phyloP scores from a whole-genome alignment of 2,113 vertebrate genomes.

The Siphamia tubifer region DNA sequence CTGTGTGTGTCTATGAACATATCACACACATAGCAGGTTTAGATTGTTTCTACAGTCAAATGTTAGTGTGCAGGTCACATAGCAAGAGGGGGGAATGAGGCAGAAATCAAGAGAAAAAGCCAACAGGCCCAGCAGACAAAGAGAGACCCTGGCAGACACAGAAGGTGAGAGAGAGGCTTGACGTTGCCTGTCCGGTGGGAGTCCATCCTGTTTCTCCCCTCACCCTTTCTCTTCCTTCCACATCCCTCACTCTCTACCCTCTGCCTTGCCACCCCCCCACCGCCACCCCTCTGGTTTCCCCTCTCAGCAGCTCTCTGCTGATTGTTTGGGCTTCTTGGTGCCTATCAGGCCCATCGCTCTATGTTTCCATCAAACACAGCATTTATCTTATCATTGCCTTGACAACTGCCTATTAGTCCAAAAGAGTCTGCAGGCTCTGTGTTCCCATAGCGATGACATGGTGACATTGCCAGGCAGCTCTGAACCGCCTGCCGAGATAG shows the following conservation, averaged over 20 bases:
- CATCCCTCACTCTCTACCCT: not conserved
- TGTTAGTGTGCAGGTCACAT: slow-evolving; percentile 70
- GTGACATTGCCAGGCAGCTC: slow-evolving; percentile 77
- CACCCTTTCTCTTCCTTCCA: not conserved
- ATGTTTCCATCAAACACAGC: slow-evolving; percentile 79
- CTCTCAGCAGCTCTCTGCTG: slow-evolving; percentile 61
- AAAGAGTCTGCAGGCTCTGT: slow-evolving; percentile 60
- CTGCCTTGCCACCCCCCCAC: slow-evolving; percentile 8
- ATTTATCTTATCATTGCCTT: slow-evolving; percentile 82
- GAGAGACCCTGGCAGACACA: slow-evolving; percentile 26
- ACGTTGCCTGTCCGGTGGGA: slow-evolving; percentile 44
- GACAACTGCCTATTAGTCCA: slow-evolving; percentile 82
- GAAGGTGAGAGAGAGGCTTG: slow-evolving; percentile 35
- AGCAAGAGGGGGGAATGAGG: slow-evolving; percentile 44
- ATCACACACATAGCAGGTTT: slow-evolving; percentile 50
- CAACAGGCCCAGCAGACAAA: slow-evolving; percentile 52
- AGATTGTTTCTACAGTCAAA: slow-evolving; percentile 65
- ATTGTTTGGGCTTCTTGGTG: slow-evolving; percentile 70
- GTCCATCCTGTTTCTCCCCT: slow-evolving; percentile 41
- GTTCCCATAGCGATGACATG: slow-evolving; percentile 78
- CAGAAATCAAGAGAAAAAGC: slow-evolving; percentile 49
- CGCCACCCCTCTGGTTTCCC: not conserved
- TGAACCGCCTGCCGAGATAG: slow-evolving; percentile 62
- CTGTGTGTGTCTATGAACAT: slow-evolving; percentile 37
- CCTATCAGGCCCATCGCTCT: slow-evolving; percentile 72